phyloP scores from a whole-genome alignment of 2,888 invertebrate species.

The Rapana venosa region DNA sequence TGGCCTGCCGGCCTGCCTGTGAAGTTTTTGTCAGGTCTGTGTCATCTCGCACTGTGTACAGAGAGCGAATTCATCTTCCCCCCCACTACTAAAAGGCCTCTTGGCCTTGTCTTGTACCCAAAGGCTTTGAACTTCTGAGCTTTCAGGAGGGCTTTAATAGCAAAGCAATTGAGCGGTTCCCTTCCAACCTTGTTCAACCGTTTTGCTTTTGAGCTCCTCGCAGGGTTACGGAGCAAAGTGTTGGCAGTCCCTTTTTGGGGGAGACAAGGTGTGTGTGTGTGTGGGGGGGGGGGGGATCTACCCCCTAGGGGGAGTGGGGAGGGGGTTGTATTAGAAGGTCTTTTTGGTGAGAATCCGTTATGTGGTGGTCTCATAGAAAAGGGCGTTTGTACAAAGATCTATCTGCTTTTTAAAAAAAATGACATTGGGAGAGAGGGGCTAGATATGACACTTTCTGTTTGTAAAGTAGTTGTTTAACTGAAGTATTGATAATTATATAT shows the following conservation, averaged over 20 bases:
- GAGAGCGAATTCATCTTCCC: not conserved
- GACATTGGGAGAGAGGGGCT: no score
- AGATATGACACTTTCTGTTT: no score
- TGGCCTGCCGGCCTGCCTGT: not conserved
- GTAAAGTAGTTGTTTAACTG: no score
- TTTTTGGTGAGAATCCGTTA: no score
- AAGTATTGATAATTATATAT: no score
- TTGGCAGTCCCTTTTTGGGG: not conserved
- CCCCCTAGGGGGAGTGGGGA: no score
- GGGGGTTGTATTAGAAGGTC: no score
- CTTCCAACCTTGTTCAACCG: slow-evolving; percentile 17
- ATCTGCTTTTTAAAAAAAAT: no score
- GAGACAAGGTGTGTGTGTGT: not conserved
- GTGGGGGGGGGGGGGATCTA: no score
- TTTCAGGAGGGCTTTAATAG: slow-evolving; percentile 6
- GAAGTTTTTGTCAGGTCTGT: slow-evolving; percentile 8
- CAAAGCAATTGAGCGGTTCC: slow-evolving; percentile 22
- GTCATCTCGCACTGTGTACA: slow-evolving; percentile 26
- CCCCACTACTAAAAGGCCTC: not conserved
- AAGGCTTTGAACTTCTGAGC: slow-evolving; percentile 3
- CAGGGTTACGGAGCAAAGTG: not conserved
- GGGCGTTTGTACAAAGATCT: no score
- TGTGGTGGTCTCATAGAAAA: no score
- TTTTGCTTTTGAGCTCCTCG: slow-evolving; percentile 15
- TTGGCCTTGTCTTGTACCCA: not conserved